Evolutionary conservation across 2,113 vertebrate species (phyloP), one percentile per base, ranked within the genome.

Genomic region (Empidonax alnorum): DNA sequence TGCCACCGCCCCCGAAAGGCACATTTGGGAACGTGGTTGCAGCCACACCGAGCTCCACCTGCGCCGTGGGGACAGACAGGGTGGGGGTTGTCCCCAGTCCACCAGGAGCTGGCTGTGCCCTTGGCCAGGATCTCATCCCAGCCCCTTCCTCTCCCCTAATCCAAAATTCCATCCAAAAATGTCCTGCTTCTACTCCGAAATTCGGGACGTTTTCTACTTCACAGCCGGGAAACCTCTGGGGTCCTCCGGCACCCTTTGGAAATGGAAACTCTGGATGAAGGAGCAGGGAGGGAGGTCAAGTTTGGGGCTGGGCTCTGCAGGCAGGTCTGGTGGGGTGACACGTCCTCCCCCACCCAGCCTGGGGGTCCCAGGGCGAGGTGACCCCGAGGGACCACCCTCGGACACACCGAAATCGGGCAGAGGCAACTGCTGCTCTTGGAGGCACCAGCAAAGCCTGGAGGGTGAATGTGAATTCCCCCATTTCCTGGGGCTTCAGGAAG

Each of bases 21-120:
- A 1, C 0, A 3, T 2, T 3, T 1, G 33, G 67, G 46, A 44
- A 33, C 0, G 0, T 0, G 1, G 3, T 15, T 59, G 42, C 59
- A 14, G 53, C 58, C 11, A 3, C 47, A 13, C 22, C 1, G 4
- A 55, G 71, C n/a, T 18, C 55, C 63, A 2, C 27, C 27, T 3
- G 50, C 1, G 0, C 0, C 12, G 12, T 19, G 21, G 17, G 14
- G 30, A 63, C 19, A 23, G 4, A 18, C 11, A 3, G 50, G 5
- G 12, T 3, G 30, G 74, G 12, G 62, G 58, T 24, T 1, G 7
- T 12, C 65, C 30, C 79, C 7, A 0, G 9, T 2, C 16, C 7
- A 5, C 6, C 4, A 9, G 42, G 27, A 68, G 6, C n/a, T 6
- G 2, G 6, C n/a, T 22, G 42, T 10, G 23, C 22, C 22, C 47